Evolutionary conservation across 2,888 invertebrate genomes (phyloP).

Genomic region (Meteorus cinctellus): DNA sequence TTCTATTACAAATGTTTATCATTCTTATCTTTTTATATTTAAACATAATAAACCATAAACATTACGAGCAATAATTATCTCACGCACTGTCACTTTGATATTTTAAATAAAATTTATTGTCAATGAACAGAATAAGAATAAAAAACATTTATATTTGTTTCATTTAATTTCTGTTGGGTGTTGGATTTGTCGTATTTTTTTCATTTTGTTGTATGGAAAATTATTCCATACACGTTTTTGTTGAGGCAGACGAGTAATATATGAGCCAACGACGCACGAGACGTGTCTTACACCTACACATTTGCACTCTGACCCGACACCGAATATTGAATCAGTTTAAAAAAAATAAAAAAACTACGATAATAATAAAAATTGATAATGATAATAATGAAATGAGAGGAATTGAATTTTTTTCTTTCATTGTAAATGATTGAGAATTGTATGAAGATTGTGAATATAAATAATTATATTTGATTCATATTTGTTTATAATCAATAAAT

Average conservation of each 20-base stretch:
- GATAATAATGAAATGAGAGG: too few species aligned
- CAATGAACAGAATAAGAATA: not conserved
- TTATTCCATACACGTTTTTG: conserved; percentile 60
- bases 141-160: not conserved
- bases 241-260: conserved; percentile 58
- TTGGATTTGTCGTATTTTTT: not conserved
- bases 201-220: conserved; percentile 38
- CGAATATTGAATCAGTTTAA: conserved; percentile 66
- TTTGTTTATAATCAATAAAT: too few species aligned
- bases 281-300: conserved; percentile 62
- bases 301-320: conserved; percentile 58
- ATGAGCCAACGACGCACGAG: conserved; percentile 54
- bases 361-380: too few species aligned
- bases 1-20: too few species aligned
- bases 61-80: conserved; percentile 2
- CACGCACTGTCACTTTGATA: not conserved
- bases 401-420: too few species aligned
- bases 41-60: not conserved
- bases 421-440: too few species aligned
- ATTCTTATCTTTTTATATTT: too few species aligned
- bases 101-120: not conserved
- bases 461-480: too few species aligned
- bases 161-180: too few species aligned
- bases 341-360: conserved; percentile 36
- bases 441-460: too few species aligned